Evolutionary conservation across 2,888 invertebrate species (phyloP), one percentile per base, ranked within the genome.

Genomic region (Alcis repandata): DNA sequence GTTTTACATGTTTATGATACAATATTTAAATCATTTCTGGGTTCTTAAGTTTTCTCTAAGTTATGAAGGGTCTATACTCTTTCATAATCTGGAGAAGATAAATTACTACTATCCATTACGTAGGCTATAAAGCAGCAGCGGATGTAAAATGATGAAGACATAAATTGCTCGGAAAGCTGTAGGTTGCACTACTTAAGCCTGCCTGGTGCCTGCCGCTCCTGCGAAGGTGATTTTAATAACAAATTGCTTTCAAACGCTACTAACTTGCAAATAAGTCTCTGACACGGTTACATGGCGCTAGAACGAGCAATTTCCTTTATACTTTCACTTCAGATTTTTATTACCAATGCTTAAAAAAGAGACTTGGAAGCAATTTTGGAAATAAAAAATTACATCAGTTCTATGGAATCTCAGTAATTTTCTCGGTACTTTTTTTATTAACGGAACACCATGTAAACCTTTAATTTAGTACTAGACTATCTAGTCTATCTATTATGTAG

Each of bases 181-280:
- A 52, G 17, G 10, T 27, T 10, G 22, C 8, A 22, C 3, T n/a
- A 22, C 3, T n/a, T 8, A 15, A 27, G 48, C 27, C 27, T 22
- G n/a, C 2, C 15, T 33, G 59, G 57, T 52, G 65, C 40, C 52
- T 52, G 65, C 52, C 57, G 40, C 57, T 51, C 65, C 65, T 52
- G 7, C 43, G 40, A 20, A 60, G 46, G 32, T 19, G 19, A 66
- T 66, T 66, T 66, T 46, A 60, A 65, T 66, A 58, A 57, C 65
- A 66, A 66, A 61, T 66, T 53, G 41, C 46, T 40, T 33, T 7
- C 13, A 45, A 43, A 45, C 20, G 40, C 48, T 46, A 40, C 46
- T 60, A 49, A 52, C 57, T 65, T 60, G 65, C 57, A 65, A 65
- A 57, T 60, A 56, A 51, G 20, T 22, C 45, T n/a, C 13, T 32